Conservation (phyloP, 2,797 vertebrate species). For the Holocentrus rufus region DNA sequence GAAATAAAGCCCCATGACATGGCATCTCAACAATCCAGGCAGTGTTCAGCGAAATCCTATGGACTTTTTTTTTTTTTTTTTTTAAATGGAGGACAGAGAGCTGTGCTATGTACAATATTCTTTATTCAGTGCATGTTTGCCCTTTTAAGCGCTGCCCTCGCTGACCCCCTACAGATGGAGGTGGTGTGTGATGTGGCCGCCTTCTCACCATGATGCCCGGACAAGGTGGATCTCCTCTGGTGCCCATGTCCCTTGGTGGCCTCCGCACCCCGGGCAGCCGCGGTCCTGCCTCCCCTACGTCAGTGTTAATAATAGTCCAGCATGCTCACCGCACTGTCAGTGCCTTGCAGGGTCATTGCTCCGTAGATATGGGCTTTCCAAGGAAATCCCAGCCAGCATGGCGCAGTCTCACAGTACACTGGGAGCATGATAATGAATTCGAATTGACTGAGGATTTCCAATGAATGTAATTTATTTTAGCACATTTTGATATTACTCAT, state of each 20-base stretch:
- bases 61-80: background rate
- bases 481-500: slow-evolving; percentile 39
- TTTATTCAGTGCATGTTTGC: slow-evolving; percentile 61
- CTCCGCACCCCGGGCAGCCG: slow-evolving; percentile 26
- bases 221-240: slow-evolving; percentile 60
- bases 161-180: slow-evolving; percentile 59
- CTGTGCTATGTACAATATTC: slow-evolving; percentile 33
- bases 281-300: slow-evolving; percentile 27
- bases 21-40: slow-evolving; percentile 24
- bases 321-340: slow-evolving; percentile 10
- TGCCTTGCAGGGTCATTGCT: slow-evolving; percentile 43
- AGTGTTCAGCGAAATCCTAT: slow-evolving; percentile 26
- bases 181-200: slow-evolving; percentile 39
- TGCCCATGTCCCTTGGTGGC: slow-evolving; percentile 36
- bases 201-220: slow-evolving; percentile 48
- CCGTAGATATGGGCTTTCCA: background rate
- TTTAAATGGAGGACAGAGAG: slow-evolving; percentile 8
- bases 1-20: slow-evolving; percentile 26
- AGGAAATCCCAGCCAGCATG: slow-evolving; percentile 52
- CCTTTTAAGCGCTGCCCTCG: slow-evolving; percentile 61
- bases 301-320: slow-evolving; percentile 60
- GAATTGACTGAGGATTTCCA: slow-evolving; percentile 46
- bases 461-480: slow-evolving; percentile 45
- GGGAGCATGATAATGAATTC: slow-evolving; percentile 18
- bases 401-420: slow-evolving; percentile 4